phyloP scores from a whole-genome alignment of 2,113 vertebrate genomes.

The Climacteris rufus region DNA sequence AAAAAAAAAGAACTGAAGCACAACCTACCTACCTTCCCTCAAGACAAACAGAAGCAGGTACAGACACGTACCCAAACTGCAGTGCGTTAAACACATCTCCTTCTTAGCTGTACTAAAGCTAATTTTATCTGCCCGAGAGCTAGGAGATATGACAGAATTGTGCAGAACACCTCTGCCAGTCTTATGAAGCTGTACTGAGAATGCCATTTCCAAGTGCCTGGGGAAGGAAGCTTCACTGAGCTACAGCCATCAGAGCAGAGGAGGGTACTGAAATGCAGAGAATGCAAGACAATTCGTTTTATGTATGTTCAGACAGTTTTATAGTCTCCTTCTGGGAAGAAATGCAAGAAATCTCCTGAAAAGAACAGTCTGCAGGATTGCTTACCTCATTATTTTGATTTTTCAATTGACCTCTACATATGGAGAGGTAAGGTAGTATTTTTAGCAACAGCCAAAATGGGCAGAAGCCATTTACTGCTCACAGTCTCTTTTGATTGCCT shows the following conservation, averaged over 20 bases:
- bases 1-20: background rate
- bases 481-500: background rate
- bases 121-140: conserved; percentile 22
- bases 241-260: background rate
- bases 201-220: conserved; percentile 8
- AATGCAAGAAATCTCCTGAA: background rate
- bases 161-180: conserved; percentile 25
- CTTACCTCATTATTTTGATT: conserved; percentile 45
- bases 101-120: conserved; percentile 10
- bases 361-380: background rate
- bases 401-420: conserved; percentile 52
- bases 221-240: conserved; percentile 29
- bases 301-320: background rate
- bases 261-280: background rate
- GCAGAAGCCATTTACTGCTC: conserved; percentile 33
- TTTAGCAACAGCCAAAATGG: conserved; percentile 35
- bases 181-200: background rate
- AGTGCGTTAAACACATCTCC: background rate
- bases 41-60: background rate
- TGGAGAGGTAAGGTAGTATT: conserved; percentile 11
- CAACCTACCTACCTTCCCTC: background rate
- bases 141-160: background rate
- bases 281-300: background rate
- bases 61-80: conserved; percentile 9
- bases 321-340: background rate